Percentiles rank a stretch among this genome's conserved stretches.
These are phyloP conservation scores for Diadegma fenestrale DNA, from an alignment of 2,888 invertebrate species.

Conservation along the genomic window DNA sequence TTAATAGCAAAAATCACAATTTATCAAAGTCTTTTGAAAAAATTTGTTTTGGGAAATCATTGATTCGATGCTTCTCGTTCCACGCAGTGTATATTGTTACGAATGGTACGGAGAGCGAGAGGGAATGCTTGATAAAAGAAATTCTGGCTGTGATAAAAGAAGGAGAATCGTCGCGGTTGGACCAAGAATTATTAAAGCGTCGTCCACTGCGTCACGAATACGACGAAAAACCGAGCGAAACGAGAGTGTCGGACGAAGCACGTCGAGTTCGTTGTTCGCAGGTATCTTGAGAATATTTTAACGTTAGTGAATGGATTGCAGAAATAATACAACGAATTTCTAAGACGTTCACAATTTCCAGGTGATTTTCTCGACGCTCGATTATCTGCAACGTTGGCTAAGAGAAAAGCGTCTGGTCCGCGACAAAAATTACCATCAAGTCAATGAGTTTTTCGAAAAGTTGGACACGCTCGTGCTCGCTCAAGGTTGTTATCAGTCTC, in stretches of 20 bases:
- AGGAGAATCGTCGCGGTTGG: conserved; percentile 76
- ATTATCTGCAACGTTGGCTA: conserved; percentile 92
- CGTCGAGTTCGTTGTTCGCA: conserved; percentile 82
- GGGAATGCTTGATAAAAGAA: conserved; percentile 86
- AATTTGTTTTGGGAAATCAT: neutral
- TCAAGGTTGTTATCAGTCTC: conserved; percentile 90
- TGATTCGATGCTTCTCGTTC: neutral
- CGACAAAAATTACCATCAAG: conserved; percentile 74
- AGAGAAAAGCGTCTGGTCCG: conserved; percentile 81
- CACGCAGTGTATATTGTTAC: conserved; percentile 83
- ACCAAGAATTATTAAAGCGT: conserved; percentile 77
- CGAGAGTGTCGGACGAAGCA: conserved; percentile 82
- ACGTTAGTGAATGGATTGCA: neutral
- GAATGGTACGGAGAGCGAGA: conserved; percentile 83
- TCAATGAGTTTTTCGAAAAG: conserved; percentile 80
- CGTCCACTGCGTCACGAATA: conserved; percentile 77
- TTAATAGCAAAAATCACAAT: too few species aligned
- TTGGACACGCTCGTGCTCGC: conserved; percentile 90
- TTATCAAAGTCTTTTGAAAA: too few species aligned
- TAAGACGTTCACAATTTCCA: conserved; percentile 50
- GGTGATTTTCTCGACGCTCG: conserved; percentile 89
- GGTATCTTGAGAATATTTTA: conserved; percentile 67
- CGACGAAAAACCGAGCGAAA: conserved; percentile 71
- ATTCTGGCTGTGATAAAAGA: conserved; percentile 86
- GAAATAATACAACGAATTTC: neutral